phyloP scores from a whole-genome alignment of 2,113 vertebrate genomes.

The Chaetops frenatus region DNA sequence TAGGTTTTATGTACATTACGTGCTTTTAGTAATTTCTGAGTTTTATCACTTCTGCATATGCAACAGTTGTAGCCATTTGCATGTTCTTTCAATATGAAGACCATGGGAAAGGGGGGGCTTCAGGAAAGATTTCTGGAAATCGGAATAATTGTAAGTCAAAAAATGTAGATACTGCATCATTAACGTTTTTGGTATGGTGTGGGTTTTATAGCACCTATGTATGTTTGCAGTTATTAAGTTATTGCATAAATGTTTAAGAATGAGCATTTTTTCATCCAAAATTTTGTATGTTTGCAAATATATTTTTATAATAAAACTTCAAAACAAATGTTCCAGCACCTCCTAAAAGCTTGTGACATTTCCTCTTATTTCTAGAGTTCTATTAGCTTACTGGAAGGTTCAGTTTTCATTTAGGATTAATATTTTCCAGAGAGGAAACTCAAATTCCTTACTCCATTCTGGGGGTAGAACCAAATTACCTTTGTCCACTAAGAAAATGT shows the following conservation, averaged over 20 bases:
- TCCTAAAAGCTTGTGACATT: slow-evolving; percentile 45
- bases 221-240: slow-evolving; percentile 81
- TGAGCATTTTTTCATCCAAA: slow-evolving; percentile 78
- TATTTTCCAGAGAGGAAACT: neutral
- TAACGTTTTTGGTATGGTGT: slow-evolving; percentile 70
- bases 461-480: neutral
- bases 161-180: slow-evolving; percentile 62
- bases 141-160: slow-evolving; percentile 14
- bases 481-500: neutral
- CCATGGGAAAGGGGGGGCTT: neutral
- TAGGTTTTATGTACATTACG: neutral
- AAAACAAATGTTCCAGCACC: slow-evolving; percentile 75
- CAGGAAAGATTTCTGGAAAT: slow-evolving; percentile 13
- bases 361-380: slow-evolving; percentile 16
- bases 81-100: slow-evolving; percentile 10
- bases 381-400: neutral
- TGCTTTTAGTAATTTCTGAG: slow-evolving; percentile 44
- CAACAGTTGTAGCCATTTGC: slow-evolving; percentile 21
- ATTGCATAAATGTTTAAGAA: slow-evolving; percentile 78
- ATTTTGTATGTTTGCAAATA: slow-evolving; percentile 83
- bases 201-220: slow-evolving; percentile 75
- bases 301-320: slow-evolving; percentile 85
- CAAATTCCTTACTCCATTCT: neutral
- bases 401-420: neutral
- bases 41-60: slow-evolving; percentile 43